A percentile compares a stretch with the other conserved stretches of the same genome.
Evolutionary conservation across 2,797 vertebrate genomes (phyloP).

Genomic region (Gastrophryne carolinensis): DNA sequence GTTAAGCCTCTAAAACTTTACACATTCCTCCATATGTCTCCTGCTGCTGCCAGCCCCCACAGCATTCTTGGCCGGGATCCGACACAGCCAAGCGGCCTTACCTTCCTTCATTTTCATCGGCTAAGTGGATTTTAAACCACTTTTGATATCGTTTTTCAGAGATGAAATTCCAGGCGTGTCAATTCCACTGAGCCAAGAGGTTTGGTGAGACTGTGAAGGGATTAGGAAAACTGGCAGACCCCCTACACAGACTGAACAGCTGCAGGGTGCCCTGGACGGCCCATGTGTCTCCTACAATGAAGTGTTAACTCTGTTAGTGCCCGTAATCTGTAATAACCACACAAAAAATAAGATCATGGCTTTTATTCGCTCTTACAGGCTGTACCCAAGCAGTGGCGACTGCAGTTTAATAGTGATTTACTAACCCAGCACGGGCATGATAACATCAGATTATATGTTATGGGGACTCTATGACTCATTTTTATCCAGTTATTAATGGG

Average conservation of each 20-base stretch:
- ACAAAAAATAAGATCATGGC: neutral
- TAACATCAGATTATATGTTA: slow-evolving; percentile 26
- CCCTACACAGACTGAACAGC: slow-evolving; percentile 50
- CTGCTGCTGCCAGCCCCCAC: slow-evolving; percentile 47
- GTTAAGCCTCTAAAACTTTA: slow-evolving; percentile 40
- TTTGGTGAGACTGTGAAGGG: slow-evolving; percentile 50
- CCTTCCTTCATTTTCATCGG: slow-evolving; percentile 51
- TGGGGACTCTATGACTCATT: slow-evolving; percentile 15
- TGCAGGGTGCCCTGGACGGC: slow-evolving; percentile 26
- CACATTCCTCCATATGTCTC: slow-evolving; percentile 52
- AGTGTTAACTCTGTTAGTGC: slow-evolving; percentile 11
- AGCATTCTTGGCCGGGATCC: slow-evolving; percentile 45
- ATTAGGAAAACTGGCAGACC: slow-evolving; percentile 50
- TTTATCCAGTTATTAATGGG: slow-evolving; percentile 28
- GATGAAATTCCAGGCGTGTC: slow-evolving; percentile 53
- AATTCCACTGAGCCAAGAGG: slow-evolving; percentile 50
- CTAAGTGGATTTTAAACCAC: slow-evolving; percentile 55
- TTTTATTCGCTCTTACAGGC: neutral
- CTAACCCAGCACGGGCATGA: slow-evolving; percentile 3
- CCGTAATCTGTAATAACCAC: neutral
- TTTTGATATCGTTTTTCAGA: slow-evolving; percentile 53
- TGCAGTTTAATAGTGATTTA: neutral
- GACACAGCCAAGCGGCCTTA: slow-evolving; percentile 43
- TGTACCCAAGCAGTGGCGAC: neutral
- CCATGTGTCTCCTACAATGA: neutral